Evolutionary conservation across 2,113 vertebrate species (phyloP), one percentile per base, ranked within the genome.

Genomic region (Pyxicephalus adspersus): DNA sequence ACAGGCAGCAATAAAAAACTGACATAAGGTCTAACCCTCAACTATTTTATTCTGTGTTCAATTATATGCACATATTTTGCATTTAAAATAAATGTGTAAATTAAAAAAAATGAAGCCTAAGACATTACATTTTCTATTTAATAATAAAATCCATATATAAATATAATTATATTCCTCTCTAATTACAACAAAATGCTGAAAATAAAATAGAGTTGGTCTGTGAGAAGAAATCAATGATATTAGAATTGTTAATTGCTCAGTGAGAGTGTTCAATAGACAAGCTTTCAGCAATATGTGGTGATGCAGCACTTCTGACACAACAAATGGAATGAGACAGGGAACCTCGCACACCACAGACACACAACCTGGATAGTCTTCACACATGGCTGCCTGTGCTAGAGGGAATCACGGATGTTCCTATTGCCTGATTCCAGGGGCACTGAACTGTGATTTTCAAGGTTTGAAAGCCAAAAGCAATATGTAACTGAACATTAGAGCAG

Each of bases 351-450:
- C 50, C 68, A 29, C 66, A 71, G 68, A 71, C 25, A 26, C 68
- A 71, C 68, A 71, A 54, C 68, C 68, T 73, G 52, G 26, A 73
- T 57, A 15, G n/a, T 57, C 31, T 29, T 73, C 70, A 73, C 70
- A 73, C 70, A 73, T 73, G 70, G 52, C 70, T 73, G 50, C 70
- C 16, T 73, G 51, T 57, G 70, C 52, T 57, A 57, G n/a, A 52
- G 45, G 66, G 66, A 29, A 34, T 13, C 11, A n/a, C 70, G 11
- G 26, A 28, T 5, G 50, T 28, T 55, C n/a, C 51, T n/a, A 23
- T 13, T 22, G 26, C 28, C 29, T 22, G 54, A 74, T 58, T 23
- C 31, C 29, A 57, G 50, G 54, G 26, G 70, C 51, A 57, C 8
- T n/a, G 52, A 31, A 31, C 52, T 55, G 70, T 34, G 70, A 52